A percentile compares a stretch with the other conserved stretches of the same genome.
phyloP scores from a whole-genome alignment of 1,140 invertebrate species.

The Myzus persicae region DNA sequence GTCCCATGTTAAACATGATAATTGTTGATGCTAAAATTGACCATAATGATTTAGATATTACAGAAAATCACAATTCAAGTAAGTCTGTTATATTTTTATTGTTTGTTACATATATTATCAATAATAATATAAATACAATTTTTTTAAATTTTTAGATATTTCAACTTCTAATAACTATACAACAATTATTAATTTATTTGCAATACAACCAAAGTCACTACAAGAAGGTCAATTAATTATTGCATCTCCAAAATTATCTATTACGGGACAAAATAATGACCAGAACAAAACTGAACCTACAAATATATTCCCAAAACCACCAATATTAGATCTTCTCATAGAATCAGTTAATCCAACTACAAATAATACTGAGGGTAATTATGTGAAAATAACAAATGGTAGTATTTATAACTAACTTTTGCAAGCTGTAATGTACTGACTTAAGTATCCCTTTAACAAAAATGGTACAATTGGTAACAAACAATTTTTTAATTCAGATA shows the following conservation, averaged over 20 bases:
- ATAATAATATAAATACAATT: not conserved
- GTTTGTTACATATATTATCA: too few species aligned
- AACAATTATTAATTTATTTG: conserved; percentile 77
- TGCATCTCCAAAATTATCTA: conserved; percentile 67
- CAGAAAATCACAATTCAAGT: conserved; percentile 58
- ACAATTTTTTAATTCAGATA: not conserved
- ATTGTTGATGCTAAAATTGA: conserved; percentile 64
- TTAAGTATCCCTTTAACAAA: not conserved
- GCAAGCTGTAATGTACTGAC: not conserved
- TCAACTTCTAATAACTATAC: conserved; percentile 57
- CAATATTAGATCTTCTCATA: not conserved
- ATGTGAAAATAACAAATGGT: not conserved
- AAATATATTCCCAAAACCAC: conserved; percentile 18
- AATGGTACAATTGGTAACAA: not conserved
- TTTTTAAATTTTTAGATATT: not conserved
- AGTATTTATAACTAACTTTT: not conserved
- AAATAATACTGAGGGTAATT: not conserved
- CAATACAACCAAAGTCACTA: conserved; percentile 87
- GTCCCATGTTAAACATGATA: conserved; percentile 54
- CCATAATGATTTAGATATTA: conserved; percentile 65
- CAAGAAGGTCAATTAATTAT: conserved; percentile 86
- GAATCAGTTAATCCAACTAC: not conserved
- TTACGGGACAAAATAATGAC: not conserved
- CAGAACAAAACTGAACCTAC: not conserved
- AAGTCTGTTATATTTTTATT: too few species aligned